Percentiles rank a stretch among this genome's conserved stretches.
Evolutionary conservation across 2,888 invertebrate species (phyloP).

Genomic region (Sisyra terminalis): DNA sequence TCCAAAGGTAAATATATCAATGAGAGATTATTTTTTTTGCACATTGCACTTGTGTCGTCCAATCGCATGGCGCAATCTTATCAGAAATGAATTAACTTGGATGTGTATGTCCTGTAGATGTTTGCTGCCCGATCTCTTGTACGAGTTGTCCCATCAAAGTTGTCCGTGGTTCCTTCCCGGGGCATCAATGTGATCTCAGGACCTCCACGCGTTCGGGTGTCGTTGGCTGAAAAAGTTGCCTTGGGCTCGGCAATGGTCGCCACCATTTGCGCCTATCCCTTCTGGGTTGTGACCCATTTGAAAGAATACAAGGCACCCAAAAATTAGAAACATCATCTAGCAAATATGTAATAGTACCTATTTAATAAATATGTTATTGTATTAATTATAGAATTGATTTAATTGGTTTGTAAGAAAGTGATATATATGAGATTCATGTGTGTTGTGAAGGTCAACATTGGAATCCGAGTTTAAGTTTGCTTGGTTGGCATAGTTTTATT

Average conservation of each 20-base stretch:
- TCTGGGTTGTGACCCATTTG: slow-evolving; percentile 23
- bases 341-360: too few species aligned
- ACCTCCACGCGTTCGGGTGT: not conserved
- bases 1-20: too few species aligned
- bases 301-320: slow-evolving; percentile 20
- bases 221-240: not conserved
- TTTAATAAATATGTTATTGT: too few species aligned
- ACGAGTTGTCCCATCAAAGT: not conserved
- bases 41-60: too few species aligned
- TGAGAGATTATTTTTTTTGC: too few species aligned
- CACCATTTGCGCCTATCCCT: slow-evolving; percentile 17
- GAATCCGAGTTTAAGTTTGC: not conserved
- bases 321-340: too few species aligned
- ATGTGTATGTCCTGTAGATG: too few species aligned
- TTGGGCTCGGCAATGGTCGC: slow-evolving; percentile 1
- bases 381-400: too few species aligned
- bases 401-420: too few species aligned
- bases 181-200: slow-evolving; percentile 3
- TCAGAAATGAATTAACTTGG: too few species aligned
- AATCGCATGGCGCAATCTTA: too few species aligned
- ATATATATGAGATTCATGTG: not conserved
- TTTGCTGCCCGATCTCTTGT: not conserved
- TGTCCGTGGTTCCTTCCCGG: not conserved
- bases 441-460: not conserved
- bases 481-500: too few species aligned